A percentile compares a stretch with the other conserved stretches of the same genome.
These are phyloP conservation scores for Metellina segmentata DNA, from an alignment of 2,888 invertebrate species.

Conservation along the genomic window DNA sequence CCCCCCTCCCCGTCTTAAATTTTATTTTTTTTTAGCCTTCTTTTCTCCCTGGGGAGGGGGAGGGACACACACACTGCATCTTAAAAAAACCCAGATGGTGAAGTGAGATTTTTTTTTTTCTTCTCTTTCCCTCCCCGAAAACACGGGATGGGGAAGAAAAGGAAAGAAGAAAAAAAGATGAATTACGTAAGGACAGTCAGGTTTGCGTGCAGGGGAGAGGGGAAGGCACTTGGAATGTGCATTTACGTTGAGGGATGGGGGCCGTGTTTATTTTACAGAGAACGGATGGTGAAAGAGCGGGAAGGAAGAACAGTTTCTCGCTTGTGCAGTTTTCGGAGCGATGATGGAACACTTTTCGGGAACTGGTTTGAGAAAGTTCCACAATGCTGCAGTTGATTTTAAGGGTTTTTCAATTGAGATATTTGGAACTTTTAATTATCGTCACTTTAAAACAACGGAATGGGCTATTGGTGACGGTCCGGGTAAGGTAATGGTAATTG, in stretches of 20 bases:
- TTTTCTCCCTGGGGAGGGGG: slow-evolving; percentile 36
- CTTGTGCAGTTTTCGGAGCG: not conserved
- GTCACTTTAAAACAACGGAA: too few species aligned
- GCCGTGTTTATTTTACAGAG: slow-evolving; percentile 38
- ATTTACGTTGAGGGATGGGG: slow-evolving; percentile 10
- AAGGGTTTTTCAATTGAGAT: too few species aligned
- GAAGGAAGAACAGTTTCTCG: not conserved
- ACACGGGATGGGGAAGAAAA: too few species aligned
- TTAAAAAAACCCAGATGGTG: slow-evolving; percentile 66
- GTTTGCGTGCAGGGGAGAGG: slow-evolving; percentile 1
- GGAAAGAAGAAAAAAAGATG: slow-evolving; percentile 23
- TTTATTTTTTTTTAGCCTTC: slow-evolving; percentile 26
- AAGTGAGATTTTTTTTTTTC: slow-evolving; percentile 10
- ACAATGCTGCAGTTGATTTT: too few species aligned
- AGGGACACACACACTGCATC: slow-evolving; percentile 1
- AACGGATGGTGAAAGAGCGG: slow-evolving; percentile 1
- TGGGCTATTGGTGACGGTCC: too few species aligned
- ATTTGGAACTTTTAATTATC: too few species aligned
- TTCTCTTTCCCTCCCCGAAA: too few species aligned
- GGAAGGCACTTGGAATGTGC: slow-evolving; percentile 21
- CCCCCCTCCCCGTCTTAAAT: slow-evolving; percentile 39
- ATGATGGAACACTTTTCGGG: too few species aligned
- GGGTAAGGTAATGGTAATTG: too few species aligned
- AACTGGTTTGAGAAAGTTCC: too few species aligned
- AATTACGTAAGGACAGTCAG: slow-evolving; percentile 55